phyloP scores from a whole-genome alignment of 2,888 invertebrate genomes.

The Amblyjoppa proteus region DNA sequence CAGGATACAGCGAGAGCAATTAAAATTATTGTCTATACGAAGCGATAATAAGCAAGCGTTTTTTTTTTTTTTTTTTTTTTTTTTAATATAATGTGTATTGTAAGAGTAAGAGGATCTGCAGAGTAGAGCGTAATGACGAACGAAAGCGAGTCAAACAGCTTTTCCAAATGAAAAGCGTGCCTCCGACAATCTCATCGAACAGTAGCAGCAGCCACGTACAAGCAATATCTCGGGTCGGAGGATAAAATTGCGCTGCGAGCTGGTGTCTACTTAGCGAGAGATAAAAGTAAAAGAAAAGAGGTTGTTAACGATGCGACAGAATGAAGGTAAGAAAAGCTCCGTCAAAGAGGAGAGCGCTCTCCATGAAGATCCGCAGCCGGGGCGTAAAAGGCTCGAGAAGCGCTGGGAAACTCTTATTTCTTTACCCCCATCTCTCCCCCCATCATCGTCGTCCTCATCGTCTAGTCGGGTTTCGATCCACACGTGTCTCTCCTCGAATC shows the following conservation, averaged over 20 bases:
- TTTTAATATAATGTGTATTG: constrained; percentile 13
- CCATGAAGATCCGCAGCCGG: constrained; percentile 42
- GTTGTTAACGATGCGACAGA: constrained; percentile 57
- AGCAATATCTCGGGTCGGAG: constrained; percentile 52
- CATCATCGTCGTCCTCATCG: constrained; percentile 1
- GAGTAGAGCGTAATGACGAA: constrained; percentile 25
- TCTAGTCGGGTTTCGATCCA: constrained; percentile 52
- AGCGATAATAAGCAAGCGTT: constrained; percentile 64
- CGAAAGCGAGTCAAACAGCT: constrained; percentile 43
- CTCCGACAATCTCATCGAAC: constrained; percentile 40
- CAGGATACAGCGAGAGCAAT: constrained; percentile 17
- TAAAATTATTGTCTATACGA: constrained; percentile 14
- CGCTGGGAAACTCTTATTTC: constrained; percentile 40
- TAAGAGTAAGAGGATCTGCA: constrained; percentile 17
- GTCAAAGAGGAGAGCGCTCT: constrained; percentile 58
- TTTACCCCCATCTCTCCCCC: constrained; percentile 37
- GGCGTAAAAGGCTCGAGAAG: constrained; percentile 62
- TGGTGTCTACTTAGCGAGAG: constrained; percentile 14
- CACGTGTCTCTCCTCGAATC: constrained; percentile 66
- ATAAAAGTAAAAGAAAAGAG: constrained; percentile 62
- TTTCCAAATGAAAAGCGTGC: constrained; percentile 50
- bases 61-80: constrained; percentile 7
- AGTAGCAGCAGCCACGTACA: constrained; percentile 51
- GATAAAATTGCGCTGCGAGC: constrained; percentile 60
- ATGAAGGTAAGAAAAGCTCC: constrained; percentile 56